Evolutionary conservation across 1,140 invertebrate species (phyloP).

Genomic region (Hyles euphorbiae): DNA sequence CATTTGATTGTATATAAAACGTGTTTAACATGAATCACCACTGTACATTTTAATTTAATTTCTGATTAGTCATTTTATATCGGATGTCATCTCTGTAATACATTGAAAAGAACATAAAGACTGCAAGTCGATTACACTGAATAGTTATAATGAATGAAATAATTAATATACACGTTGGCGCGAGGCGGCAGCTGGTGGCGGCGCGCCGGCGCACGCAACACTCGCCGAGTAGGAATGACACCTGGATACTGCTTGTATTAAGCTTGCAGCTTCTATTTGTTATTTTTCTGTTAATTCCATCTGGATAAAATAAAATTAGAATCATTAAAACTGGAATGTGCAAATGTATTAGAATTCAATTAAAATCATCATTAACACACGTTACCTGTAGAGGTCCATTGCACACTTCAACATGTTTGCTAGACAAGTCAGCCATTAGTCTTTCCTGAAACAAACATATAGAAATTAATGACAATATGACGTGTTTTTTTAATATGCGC

Average conservation of each 20-base stretch:
- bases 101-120: too few relatives aligned
- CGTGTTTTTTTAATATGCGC: too few relatives aligned
- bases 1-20: too few relatives aligned
- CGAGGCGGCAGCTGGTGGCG: background rate
- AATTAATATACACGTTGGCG: background rate
- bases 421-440: constrained; percentile 43
- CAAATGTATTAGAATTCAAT: background rate
- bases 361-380: background rate
- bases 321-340: background rate
- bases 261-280: constrained; percentile 36
- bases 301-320: constrained; percentile 24
- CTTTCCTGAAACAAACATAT: constrained; percentile 40
- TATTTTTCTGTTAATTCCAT: constrained; percentile 51
- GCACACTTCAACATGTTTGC: constrained; percentile 41
- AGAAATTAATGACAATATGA: background rate
- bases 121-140: too few relatives aligned
- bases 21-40: too few relatives aligned
- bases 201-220: background rate
- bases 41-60: too few relatives aligned
- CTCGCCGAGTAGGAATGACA: constrained; percentile 28
- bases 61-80: background rate
- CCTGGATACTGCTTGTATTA: constrained; percentile 31
- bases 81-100: constrained; percentile 1
- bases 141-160: background rate
- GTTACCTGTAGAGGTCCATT: constrained; percentile 56